phyloP scores from a whole-genome alignment of 2,113 vertebrate species.

The Pionites leucogaster region DNA sequence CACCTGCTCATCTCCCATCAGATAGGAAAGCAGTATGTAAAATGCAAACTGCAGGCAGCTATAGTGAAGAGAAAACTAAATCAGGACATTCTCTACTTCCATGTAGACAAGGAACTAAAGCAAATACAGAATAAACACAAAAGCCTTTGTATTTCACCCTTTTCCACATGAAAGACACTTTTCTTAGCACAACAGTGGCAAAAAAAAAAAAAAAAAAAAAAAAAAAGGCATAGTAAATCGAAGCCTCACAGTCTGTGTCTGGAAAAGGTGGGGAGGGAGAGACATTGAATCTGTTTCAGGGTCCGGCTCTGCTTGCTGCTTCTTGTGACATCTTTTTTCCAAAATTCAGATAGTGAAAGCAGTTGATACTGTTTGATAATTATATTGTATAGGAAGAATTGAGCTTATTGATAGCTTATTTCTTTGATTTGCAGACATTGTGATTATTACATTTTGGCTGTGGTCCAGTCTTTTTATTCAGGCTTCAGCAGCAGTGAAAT shows the following conservation, averaged over 20 bases:
- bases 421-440: slow-evolving; percentile 37
- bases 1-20: slow-evolving; percentile 60
- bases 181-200: background rate
- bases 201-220: background rate
- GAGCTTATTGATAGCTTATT: slow-evolving; percentile 25
- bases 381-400: background rate
- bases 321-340: background rate
- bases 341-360: background rate
- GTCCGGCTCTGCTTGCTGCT: background rate
- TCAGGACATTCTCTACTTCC: background rate
- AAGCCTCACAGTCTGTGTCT: background rate
- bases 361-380: background rate
- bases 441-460: slow-evolving; percentile 57
- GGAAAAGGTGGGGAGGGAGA: background rate
- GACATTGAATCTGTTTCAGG: background rate
- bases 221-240: background rate
- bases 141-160: background rate
- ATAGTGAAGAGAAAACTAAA: rapidly evolving
- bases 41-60: slow-evolving; percentile 8
- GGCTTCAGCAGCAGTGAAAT: slow-evolving; percentile 29
- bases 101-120: background rate
- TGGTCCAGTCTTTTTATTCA: slow-evolving; percentile 21
- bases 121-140: background rate
- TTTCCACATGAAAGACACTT: background rate
- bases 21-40: slow-evolving; percentile 24